A percentile compares a stretch with the other conserved stretches of the same genome.
phyloP scores from a whole-genome alignment of 64 coral and sea anemone genomes.

The Stichodactyla mertensii region DNA sequence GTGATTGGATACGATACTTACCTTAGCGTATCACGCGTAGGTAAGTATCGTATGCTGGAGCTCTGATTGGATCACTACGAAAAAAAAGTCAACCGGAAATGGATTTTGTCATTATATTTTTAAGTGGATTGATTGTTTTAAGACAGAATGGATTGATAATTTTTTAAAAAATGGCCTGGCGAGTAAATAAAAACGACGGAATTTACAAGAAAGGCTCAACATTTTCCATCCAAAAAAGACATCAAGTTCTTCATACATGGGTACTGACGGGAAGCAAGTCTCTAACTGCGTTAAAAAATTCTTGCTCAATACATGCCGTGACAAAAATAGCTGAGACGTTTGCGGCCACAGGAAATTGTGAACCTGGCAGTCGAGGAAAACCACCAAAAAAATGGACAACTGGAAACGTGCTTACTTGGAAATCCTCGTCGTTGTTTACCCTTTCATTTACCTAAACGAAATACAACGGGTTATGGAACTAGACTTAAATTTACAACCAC shows the following conservation, averaged over 20 bases:
- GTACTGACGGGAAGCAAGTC: background rate
- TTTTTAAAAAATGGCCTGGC: too few relatives aligned
- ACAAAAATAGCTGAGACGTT: background rate
- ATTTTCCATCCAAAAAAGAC: background rate
- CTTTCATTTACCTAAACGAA: conserved; percentile 9
- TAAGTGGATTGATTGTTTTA: too few relatives aligned
- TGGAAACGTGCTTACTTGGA: background rate
- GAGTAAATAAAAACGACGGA: too few relatives aligned
- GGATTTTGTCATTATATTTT: too few relatives aligned
- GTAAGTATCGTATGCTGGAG: too few relatives aligned
- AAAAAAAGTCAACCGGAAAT: too few relatives aligned
- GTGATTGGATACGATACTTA: too few relatives aligned
- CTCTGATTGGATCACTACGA: too few relatives aligned
- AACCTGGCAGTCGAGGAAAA: background rate
- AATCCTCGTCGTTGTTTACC: background rate
- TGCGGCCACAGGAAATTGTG: background rate
- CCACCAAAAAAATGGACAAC: background rate
- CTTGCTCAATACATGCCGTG: background rate
- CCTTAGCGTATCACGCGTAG: too few relatives aligned
- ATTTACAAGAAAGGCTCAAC: too few relatives aligned
- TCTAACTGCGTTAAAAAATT: background rate
- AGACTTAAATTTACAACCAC: background rate
- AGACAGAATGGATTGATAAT: too few relatives aligned
- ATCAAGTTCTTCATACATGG: background rate
- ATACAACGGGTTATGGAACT: background rate